A percentile compares a stretch with the other conserved stretches of the same genome.
Evolutionary conservation across 2,113 vertebrate genomes (phyloP).

Genomic region (Naja naja): DNA sequence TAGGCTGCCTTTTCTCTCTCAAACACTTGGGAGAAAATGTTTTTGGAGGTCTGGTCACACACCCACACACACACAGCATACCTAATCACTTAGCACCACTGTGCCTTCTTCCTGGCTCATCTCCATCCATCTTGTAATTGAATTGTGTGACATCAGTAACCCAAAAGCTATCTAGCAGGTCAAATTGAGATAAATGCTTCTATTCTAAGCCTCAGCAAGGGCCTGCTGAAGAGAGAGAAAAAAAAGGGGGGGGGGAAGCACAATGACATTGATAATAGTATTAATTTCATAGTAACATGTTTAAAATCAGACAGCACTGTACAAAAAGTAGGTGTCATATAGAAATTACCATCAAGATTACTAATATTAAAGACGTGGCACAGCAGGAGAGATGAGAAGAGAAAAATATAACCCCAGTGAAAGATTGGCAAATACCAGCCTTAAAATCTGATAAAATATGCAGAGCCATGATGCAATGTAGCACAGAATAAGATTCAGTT

Average conservation of each 20-base stretch:
- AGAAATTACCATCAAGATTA: not conserved
- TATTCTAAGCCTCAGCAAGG: not conserved
- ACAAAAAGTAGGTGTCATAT: not conserved
- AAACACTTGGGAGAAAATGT: not conserved
- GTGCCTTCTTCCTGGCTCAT: not conserved
- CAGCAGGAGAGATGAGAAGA: not conserved
- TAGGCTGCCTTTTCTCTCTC: not conserved
- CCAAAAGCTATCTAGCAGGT: not conserved
- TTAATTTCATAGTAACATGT: not conserved
- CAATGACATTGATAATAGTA: not conserved
- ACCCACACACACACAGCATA: not conserved
- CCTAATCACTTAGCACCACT: not conserved
- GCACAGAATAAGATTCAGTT: not conserved
- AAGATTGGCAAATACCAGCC: not conserved
- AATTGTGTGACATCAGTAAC: not conserved
- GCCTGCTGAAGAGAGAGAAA: not conserved
- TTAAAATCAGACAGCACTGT: not conserved
- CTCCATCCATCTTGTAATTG: slow-evolving; percentile 23
- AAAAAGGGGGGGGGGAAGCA: not conserved
- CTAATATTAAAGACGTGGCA: not conserved
- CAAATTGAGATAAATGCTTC: slow-evolving; percentile 23
- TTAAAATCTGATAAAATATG: not conserved
- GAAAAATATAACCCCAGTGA: not conserved
- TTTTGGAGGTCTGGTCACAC: not conserved
- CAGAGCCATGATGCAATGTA: not conserved